Conservation (phyloP, 2,113 vertebrate species). For the Tympanuchus pallidicinctus region DNA sequence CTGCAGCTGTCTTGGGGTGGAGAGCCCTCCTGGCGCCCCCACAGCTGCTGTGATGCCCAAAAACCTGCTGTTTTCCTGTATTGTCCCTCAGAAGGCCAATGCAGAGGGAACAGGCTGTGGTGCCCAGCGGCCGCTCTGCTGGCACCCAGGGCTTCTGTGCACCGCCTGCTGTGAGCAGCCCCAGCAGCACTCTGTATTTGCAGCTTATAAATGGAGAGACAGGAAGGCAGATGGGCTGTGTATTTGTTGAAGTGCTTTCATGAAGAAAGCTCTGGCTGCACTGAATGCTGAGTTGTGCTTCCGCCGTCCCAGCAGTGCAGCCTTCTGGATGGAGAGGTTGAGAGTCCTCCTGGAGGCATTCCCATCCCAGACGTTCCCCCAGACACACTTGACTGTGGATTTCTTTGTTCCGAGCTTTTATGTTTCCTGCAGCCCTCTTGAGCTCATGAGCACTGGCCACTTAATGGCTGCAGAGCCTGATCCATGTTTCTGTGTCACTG, state of each 20-base stretch:
- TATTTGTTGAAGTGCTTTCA: neutral
- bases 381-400: neutral
- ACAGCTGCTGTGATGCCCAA: neutral
- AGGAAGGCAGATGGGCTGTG: neutral
- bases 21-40: neutral
- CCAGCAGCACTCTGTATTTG: neutral
- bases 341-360: neutral
- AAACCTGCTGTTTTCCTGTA: neutral
- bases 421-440: neutral
- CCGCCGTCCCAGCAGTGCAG: neutral
- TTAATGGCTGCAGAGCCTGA: accelerated
- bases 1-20: neutral
- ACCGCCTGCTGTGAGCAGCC: neutral
- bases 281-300: neutral
- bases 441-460: neutral
- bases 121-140: neutral
- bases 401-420: slow-evolving; percentile 29
- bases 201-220: neutral
- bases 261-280: neutral
- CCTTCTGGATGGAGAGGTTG: neutral
- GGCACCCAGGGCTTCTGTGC: neutral
- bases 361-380: neutral
- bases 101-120: neutral
- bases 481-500: neutral
- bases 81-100: neutral